These are phyloP conservation scores for Drosophila robusta DNA, from an alignment of 2,888 invertebrate species.

Conservation along the genomic window DNA sequence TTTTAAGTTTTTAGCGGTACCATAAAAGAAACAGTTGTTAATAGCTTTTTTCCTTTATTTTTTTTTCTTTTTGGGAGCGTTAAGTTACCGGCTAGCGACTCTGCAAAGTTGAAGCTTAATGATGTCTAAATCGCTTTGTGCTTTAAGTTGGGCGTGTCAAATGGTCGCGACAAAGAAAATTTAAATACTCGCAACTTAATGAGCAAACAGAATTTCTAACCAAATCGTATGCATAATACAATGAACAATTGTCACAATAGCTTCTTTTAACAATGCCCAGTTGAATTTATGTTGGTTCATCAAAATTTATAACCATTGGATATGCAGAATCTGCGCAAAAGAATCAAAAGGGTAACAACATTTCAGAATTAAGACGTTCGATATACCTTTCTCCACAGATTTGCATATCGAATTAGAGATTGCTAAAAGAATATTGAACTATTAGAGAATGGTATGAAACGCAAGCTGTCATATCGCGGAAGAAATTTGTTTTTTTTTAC, in stretches of 20 bases:
- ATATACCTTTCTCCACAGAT: background rate
- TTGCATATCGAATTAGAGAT: background rate
- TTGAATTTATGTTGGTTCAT: slow-evolving; percentile 13
- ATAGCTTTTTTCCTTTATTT: slow-evolving; percentile 39
- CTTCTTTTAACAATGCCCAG: slow-evolving; percentile 7
- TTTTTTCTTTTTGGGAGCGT: slow-evolving; percentile 4
- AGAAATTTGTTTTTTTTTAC: background rate
- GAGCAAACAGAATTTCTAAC: slow-evolving; percentile 15
- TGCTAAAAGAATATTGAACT: background rate
- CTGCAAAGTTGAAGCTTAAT: slow-evolving; percentile 34
- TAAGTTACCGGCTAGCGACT: slow-evolving; percentile 10
- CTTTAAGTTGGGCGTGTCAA: slow-evolving; percentile 52
- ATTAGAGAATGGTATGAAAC: background rate
- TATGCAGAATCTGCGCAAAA: background rate
- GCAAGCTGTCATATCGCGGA: background rate
- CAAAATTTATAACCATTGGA: background rate
- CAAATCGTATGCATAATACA: slow-evolving; percentile 26
- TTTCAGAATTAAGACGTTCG: background rate
- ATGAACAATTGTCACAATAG: slow-evolving; percentile 43
- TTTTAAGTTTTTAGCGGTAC: slow-evolving; percentile 62
- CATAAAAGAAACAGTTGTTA: slow-evolving; percentile 73
- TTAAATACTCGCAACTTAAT: slow-evolving; percentile 32
- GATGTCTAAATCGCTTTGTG: slow-evolving; percentile 37
- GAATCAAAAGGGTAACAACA: slow-evolving; percentile 5
- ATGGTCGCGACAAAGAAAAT: slow-evolving; percentile 16